phyloP scores from a whole-genome alignment of 2,113 vertebrate genomes.

The Beaufortia kweichowensis region DNA sequence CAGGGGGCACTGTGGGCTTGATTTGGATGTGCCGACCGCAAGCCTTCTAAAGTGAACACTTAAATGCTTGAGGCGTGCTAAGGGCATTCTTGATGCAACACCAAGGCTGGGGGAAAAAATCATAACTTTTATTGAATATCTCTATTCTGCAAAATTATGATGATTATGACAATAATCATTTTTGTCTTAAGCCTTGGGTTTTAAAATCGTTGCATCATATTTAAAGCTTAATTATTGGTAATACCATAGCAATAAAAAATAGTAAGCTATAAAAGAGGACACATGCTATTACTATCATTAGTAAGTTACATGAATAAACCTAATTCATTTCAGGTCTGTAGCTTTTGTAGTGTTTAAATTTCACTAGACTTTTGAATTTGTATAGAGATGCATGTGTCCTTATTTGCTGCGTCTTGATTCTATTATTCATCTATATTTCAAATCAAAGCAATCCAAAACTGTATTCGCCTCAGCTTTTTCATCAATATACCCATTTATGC shows the following conservation, averaged over 20 bases:
- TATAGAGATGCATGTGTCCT: constrained; percentile 46
- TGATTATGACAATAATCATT: constrained; percentile 18
- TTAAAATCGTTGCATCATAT: not conserved
- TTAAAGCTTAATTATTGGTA: constrained; percentile 21
- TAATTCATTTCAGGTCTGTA: too few species aligned
- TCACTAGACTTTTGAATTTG: constrained; percentile 25
- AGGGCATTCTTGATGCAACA: constrained; percentile 70
- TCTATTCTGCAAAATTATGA: constrained; percentile 34
- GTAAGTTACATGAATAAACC: not conserved
- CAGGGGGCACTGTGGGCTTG: constrained; percentile 66
- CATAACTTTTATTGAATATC: constrained; percentile 40
- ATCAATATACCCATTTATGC: constrained; percentile 22
- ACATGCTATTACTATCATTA: constrained; percentile 18
- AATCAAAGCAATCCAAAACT: not conserved
- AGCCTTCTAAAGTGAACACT: constrained; percentile 63
- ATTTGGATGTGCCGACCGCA: constrained; percentile 58
- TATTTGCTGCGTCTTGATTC: constrained; percentile 3
- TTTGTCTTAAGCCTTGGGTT: constrained; percentile 13
- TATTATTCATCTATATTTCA: not conserved
- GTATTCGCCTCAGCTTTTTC: not conserved
- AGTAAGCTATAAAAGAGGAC: constrained; percentile 42
- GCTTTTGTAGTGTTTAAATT: too few species aligned
- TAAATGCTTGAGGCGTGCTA: constrained; percentile 60
- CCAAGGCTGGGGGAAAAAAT: constrained; percentile 53
- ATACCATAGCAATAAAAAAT: constrained; percentile 22